Percentiles rank a stretch among this genome's conserved stretches.
Conservation (phyloP, 2,113 vertebrate genomes). For the Nerophis lumbriciformis region DNA sequence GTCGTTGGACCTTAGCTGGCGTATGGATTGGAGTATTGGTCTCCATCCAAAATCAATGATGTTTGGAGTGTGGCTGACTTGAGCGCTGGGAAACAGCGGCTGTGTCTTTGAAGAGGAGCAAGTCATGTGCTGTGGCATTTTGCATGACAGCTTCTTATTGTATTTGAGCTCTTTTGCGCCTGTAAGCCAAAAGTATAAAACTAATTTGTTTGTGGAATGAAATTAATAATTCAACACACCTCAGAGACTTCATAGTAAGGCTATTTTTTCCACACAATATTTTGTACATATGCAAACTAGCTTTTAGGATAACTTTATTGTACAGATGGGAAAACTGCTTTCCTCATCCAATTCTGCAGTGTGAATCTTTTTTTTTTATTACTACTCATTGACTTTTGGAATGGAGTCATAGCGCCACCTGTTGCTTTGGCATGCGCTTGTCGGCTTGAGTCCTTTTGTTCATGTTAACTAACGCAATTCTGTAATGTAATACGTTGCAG, state of each 20-base stretch:
- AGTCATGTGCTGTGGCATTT: conserved; percentile 16
- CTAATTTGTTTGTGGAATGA: not conserved
- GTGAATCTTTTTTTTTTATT: not conserved
- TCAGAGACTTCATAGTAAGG: no score
- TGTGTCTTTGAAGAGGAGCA: conserved; percentile 1
- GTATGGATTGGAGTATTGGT: conserved; percentile 23
- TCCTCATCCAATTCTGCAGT: not conserved
- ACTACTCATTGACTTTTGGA: not conserved
- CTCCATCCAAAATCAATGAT: conserved; percentile 23
- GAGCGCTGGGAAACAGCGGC: not conserved
- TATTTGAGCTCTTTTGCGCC: not conserved
- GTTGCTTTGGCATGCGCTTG: not conserved
- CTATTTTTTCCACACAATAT: no score
- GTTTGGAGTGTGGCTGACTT: conserved; percentile 3
- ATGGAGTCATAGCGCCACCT: not conserved
- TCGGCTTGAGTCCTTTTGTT: not conserved
- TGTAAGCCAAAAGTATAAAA: not conserved
- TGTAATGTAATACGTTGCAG: no score
- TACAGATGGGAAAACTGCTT: not conserved
- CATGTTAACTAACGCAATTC: not conserved
- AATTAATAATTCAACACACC: no score
- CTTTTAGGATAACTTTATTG: not conserved
- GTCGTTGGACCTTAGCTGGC: conserved; percentile 24
- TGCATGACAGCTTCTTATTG: not conserved
- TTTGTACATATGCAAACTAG: no score